Evolutionary conservation across 2,113 vertebrate genomes (phyloP).

Genomic region (Labeo rohita): DNA sequence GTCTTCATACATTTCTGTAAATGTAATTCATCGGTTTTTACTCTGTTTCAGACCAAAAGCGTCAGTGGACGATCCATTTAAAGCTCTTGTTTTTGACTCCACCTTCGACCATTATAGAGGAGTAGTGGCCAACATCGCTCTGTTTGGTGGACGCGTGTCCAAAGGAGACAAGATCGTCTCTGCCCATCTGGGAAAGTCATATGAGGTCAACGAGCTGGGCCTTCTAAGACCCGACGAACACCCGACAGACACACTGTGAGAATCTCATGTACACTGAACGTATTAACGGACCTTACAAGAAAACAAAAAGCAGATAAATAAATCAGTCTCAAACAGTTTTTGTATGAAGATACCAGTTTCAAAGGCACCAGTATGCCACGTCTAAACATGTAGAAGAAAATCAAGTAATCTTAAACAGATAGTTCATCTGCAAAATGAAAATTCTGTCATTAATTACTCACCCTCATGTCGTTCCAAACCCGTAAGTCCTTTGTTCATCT

Average conservation of each 20-base stretch:
- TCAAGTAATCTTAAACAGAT: not conserved
- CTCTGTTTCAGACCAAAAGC: slow-evolving; percentile 77
- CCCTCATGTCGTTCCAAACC: no score
- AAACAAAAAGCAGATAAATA: not conserved
- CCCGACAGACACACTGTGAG: slow-evolving; percentile 83
- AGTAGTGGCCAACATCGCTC: slow-evolving; percentile 87
- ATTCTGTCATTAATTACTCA: no score
- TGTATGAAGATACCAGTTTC: not conserved
- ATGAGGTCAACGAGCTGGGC: slow-evolving; percentile 92
- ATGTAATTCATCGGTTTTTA: not conserved
- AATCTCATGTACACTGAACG: not conserved
- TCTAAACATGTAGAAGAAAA: not conserved
- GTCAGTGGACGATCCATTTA: slow-evolving; percentile 78
- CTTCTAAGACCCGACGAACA: slow-evolving; percentile 87
- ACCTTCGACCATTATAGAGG: slow-evolving; percentile 94
- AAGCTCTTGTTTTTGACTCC: slow-evolving; percentile 94
- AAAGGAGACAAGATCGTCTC: slow-evolving; percentile 88
- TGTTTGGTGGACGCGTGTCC: slow-evolving; percentile 86
- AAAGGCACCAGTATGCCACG: not conserved
- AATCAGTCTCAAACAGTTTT: not conserved
- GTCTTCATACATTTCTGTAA: not conserved
- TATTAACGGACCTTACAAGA: not conserved
- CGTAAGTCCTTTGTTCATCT: no score
- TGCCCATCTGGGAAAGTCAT: slow-evolving; percentile 84
- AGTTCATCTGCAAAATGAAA: no score